Evolutionary conservation across 2,888 invertebrate species (phyloP), one percentile per base, ranked within the genome.

Genomic region (Cataglyphis altisquamis): DNA sequence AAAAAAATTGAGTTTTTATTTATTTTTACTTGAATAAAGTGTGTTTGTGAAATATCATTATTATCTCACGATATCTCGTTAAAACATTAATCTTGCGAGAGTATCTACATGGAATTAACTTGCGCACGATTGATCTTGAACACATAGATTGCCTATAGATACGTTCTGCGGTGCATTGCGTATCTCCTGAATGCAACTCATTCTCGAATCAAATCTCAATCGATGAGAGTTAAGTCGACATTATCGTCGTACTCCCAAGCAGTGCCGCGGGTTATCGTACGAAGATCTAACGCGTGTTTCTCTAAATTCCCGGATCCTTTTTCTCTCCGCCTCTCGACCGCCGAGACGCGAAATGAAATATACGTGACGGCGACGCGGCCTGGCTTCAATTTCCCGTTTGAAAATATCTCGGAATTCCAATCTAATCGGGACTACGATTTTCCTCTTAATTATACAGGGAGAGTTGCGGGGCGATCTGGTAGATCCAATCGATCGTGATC

Each of bases 381-480:
- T n/a, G 57, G 70, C 60, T 70, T 74, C 18, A 8, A 9, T 39
- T 74, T 52, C 52, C 36, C 36, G 32, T 62, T 60, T 62, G 55
- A 21, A 77, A 78, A 45, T 78, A 80, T 70, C 78, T 80, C 18
- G 36, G 48, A 60, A 80, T 80, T 80, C 78, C 78, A 62, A 80
- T 80, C 78, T 80, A 80, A 81, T 74, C 81, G 81, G 52, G 74
- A n/a, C 52, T 64, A 64, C 21, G 63, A 81, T 72, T 74, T 74
- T 82, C 70, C 55, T 75, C 82, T 84, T 85, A 85, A 85, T 84
- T 84, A 70, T 63, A 66, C 63, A 15, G 68, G 57, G 63, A 57
- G 80, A 80, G 68, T 74, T 73, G 64, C 81, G 55, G n/a, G 25
- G 25, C 39, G 63, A 67, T 52, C 63, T 29, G 25, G 25, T 67